These are phyloP conservation scores for Perca fluviatilis DNA, from an alignment of 2,113 vertebrate genomes.

Conservation along the genomic window DNA sequence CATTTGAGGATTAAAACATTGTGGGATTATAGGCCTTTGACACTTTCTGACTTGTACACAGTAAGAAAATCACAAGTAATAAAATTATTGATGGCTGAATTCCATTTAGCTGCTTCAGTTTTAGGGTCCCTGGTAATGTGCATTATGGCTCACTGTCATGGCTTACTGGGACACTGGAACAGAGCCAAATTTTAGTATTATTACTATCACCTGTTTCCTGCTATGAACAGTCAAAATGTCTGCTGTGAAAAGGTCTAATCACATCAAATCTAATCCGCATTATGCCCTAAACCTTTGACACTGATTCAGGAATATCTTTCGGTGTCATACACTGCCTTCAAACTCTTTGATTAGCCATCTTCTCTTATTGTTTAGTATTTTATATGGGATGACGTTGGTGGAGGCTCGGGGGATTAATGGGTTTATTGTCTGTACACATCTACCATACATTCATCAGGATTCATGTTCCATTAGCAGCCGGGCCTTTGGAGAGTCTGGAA, in stretches of 20 bases:
- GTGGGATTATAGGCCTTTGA: background rate
- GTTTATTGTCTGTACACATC: constrained; percentile 39
- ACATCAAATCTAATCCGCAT: background rate
- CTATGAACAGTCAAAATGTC: background rate
- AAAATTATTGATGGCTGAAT: background rate
- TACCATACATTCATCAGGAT: constrained; percentile 43
- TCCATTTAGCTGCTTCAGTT: background rate
- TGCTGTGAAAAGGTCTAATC: background rate
- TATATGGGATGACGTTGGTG: background rate
- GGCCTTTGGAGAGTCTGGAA: constrained; percentile 56
- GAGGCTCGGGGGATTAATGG: background rate
- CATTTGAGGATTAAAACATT: background rate
- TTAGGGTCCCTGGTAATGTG: background rate
- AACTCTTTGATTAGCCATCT: background rate
- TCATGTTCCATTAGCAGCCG: constrained; percentile 52
- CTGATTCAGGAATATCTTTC: background rate
- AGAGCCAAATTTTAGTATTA: background rate
- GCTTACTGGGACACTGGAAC: background rate
- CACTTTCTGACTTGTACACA: background rate
- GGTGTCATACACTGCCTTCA: background rate
- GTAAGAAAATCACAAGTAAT: background rate
- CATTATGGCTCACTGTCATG: background rate
- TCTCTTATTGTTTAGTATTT: background rate
- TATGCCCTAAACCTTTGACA: background rate
- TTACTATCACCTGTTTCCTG: background rate